Evolutionary conservation across 2,888 invertebrate species (phyloP), one percentile per base, ranked within the genome.

Genomic region (Tanytarsus gracilentus): DNA sequence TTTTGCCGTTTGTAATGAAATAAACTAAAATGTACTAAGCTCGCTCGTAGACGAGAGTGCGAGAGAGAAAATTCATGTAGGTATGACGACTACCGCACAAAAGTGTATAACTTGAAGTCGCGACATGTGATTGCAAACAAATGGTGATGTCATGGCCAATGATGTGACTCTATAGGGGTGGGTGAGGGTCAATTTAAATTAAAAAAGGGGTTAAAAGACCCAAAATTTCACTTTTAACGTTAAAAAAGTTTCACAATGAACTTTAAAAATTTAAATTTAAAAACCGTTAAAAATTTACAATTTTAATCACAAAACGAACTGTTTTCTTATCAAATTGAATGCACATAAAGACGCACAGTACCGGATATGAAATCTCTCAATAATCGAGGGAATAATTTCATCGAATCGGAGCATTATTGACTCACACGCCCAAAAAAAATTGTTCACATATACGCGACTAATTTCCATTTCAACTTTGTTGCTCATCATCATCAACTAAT

Each of bases 321-420:
- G 33, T 33, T 3, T 33, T 11, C n/a, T 29, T 9, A 29, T 29
- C 9, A 7, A 29, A 7, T 33, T 33, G 33, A n/a, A 9, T 33
- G 9, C 9, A 11, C 33, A 33, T n/a, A 11, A 2, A 33, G 11
- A 33, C n/a, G 33, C 33, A n/a, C n/a, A 33, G 11, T 44, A 27
- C 58, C 44, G 48, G 48, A 48, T n/a, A 30, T 18, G 40, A 56
- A 2, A 48, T 9, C 25, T 40, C 40, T 25, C 6, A 40, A 33
- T 18, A 11, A 27, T 4, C 2, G 21, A 14, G 29, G 44, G 21
- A 18, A 21, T 23, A 53, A 27, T 53, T 9, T 29, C 18, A 39
- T 56, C 58, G 49, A 48, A 58, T 16, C 48, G 58, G 39, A 58
- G 30, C 58, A 40, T 58, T 58, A 58, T 58, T 58, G 27, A 29